Base-by-base conservation (phyloP, 2,113 vertebrate species). In the Mormoops blainvillei region DNA sequence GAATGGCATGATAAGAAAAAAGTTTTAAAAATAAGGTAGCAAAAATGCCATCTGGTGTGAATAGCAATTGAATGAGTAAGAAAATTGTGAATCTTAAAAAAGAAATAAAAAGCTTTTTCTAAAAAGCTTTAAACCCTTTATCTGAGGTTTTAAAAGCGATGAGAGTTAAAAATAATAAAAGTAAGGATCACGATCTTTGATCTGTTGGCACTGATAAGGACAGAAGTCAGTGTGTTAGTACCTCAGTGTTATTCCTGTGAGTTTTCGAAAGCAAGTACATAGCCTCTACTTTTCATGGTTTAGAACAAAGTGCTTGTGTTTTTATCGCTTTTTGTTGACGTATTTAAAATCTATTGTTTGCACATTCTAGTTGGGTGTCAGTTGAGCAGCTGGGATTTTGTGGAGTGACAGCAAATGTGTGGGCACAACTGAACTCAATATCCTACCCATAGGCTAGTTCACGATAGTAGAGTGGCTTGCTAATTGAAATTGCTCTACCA, bases 41-140 rank as follows among this genome's bases (percentile, higher is more conserved):
- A 56, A 74, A 77, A 92, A 94, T 67, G 5, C 56, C 58, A 81
- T 82, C 80, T 91, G 58, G 31, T 74, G 9, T 76, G 33, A 88
- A 70, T 2, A 95, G 56, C 74, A 96, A 74, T 26, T 95, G 70
- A 83, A 91, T 78, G 26, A 94, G 19, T 94, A 83, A 92, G 77
- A 93, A 97, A 93, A 81, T 20, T 83, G 36, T 84, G 26, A 82
- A 68, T 86, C 58, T 95, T 89, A 38, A 94, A 92, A 93, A 94
- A 33, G 43, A 28, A 71, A 41, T 12, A 56, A 81, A 61, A 56
- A 87, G 10, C 3, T 76, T 77, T 80, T 84, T 77, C 41, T 93
- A 87, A 96, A 74, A n/a, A n/a, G n/a, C n/a, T n/a, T n/a, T n/a
- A n/a, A n/a, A n/a, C n/a, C n/a, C n/a, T n/a, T n/a, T n/a, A n/a